Evolutionary conservation across 2,888 invertebrate species (phyloP), one percentile per base, ranked within the genome.

Genomic region (Dysmachus trigonus): DNA sequence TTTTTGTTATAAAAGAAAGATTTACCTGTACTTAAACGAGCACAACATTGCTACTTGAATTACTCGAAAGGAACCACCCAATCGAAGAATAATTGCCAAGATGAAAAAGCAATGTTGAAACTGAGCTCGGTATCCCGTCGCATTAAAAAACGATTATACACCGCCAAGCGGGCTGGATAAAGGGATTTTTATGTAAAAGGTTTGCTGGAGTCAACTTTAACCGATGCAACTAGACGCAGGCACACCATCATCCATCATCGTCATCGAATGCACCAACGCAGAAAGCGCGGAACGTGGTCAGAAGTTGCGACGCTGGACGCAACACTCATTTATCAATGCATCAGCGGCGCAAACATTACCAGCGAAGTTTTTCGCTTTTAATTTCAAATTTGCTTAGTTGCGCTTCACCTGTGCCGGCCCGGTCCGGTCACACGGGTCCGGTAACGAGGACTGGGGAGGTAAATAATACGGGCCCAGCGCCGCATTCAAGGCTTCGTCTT

Each of bases 341-440:
- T n/a, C 47, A 47, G 30, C 15, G 27, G 62, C 71, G 38, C 82
- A 38, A 82, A 82, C 62, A 33, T 33, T 35, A 62, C 35, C 71
- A 62, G 82, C 15, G 47, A 35, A 82, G 33, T 82, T 82, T 33
- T 82, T 62, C 82, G 71, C 82, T 38, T 82, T 82, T 82, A 82
- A 82, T 82, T 82, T 82, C 82, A 82, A 82, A 82, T 82, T 82
- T 82, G 82, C 82, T 82, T 62, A 82, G 62, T 18, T 35, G 35
- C 30, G 71, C 82, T 22, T 82, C 62, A 62, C 62, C 62, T 62
- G 62, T 10, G 27, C 62, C 18, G 62, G 22, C 62, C 62, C 22
- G 62, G 8, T 8, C 62, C 18, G 62, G 22, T 62, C 62, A 10
- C 62, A 27, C 27, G 62, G 62, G 18, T 1, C 18, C 10, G 62